Conservation (phyloP, 1,140 invertebrate species). For the Drosophila serrata region DNA sequence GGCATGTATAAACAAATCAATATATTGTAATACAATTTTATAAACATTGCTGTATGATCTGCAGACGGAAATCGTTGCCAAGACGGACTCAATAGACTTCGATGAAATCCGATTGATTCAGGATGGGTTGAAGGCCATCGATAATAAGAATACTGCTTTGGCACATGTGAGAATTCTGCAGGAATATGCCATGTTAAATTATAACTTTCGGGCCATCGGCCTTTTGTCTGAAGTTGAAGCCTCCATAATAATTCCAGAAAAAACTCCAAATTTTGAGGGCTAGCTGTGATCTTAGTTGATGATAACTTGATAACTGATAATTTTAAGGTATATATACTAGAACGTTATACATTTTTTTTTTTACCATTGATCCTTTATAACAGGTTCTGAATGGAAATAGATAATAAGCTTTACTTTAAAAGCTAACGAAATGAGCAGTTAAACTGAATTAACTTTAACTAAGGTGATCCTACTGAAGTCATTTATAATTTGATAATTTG, state of each 20-base stretch:
- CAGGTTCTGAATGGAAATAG: background rate
- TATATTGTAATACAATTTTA: too few species aligned
- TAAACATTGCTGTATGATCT: background rate
- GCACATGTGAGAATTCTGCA: slow-evolving; percentile 48
- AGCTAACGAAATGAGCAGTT: background rate
- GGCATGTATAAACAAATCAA: background rate
- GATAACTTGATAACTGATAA: background rate
- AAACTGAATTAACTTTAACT: background rate
- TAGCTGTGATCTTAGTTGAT: background rate
- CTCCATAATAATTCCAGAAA: slow-evolving; percentile 41
- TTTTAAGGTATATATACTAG: background rate
- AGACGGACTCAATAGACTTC: background rate
- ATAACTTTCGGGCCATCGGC: slow-evolving; percentile 68
- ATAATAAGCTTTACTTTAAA: background rate
- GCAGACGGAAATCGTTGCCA: background rate
- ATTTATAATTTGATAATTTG: too few species aligned
- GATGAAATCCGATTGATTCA: background rate
- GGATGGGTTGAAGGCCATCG: slow-evolving; percentile 3
- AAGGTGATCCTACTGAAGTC: background rate
- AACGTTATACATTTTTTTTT: too few species aligned
- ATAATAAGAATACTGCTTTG: slow-evolving; percentile 41
- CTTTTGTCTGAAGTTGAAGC: slow-evolving; percentile 60
- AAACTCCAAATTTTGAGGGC: slow-evolving; percentile 39
- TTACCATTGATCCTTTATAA: too few species aligned
- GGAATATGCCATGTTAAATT: slow-evolving; percentile 65